These are phyloP conservation scores for Meghimatium bilineatum DNA, from an alignment of 2,888 invertebrate species.

Conservation along the genomic window DNA sequence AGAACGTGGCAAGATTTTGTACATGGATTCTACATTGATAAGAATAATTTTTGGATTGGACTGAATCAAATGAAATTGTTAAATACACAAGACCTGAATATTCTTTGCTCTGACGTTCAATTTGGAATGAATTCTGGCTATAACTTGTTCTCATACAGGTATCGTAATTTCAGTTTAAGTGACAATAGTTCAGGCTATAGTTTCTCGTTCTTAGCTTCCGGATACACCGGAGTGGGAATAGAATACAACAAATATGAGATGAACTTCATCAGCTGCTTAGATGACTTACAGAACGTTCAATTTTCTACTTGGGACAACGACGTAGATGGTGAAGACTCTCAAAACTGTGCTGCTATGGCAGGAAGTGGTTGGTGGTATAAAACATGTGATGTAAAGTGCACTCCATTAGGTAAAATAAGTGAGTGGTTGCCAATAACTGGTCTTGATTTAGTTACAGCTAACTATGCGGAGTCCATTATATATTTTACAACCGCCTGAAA, in stretches of 20 bases:
- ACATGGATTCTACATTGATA: not conserved
- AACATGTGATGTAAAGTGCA: not conserved
- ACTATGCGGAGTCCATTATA: constrained; percentile 1
- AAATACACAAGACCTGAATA: not conserved
- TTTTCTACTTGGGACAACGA: constrained; percentile 12
- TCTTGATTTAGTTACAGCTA: not conserved
- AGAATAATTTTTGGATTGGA: constrained; percentile 15
- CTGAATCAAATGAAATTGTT: not conserved
- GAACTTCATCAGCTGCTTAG: not conserved
- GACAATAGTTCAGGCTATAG: not conserved
- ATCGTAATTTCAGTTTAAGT: not conserved
- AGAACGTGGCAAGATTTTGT: constrained; percentile 16
- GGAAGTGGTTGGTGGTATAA: constrained; percentile 12
- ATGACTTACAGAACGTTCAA: not conserved
- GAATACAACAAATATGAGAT: not conserved
- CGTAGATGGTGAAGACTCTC: not conserved
- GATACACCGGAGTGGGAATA: not conserved
- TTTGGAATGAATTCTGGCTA: not conserved
- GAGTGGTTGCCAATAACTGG: not conserved
- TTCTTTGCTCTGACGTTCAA: not conserved
- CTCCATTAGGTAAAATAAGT: not conserved
- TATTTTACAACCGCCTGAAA: constrained; percentile 7
- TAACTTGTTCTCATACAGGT: constrained; percentile 9
- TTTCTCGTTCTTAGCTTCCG: not conserved
- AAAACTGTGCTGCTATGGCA: not conserved